A percentile compares a stretch with the other conserved stretches of the same genome.
phyloP scores from a whole-genome alignment of 2,888 invertebrate species.

The Volucella inanis region DNA sequence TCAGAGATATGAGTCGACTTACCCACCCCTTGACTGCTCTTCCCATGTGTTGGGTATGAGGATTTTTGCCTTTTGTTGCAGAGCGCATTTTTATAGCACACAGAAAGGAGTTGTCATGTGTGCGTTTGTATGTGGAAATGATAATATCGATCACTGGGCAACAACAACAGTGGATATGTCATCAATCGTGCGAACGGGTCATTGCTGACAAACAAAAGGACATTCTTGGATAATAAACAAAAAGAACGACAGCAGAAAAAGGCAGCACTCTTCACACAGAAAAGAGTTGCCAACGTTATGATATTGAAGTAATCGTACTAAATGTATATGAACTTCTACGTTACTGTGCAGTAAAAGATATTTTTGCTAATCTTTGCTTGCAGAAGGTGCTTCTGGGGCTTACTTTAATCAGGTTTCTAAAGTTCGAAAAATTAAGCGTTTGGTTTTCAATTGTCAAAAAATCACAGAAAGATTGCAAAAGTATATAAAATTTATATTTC shows the following conservation, averaged over 20 bases:
- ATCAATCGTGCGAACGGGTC: constrained; percentile 72
- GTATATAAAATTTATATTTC: no score
- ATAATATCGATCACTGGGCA: constrained; percentile 68
- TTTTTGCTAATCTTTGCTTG: no score
- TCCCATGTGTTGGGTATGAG: constrained; percentile 34
- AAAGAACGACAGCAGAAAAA: constrained; percentile 30
- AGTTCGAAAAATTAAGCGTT: no score
- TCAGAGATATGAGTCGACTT: constrained; percentile 40
- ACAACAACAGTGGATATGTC: constrained; percentile 59
- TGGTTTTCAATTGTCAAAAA: no score
- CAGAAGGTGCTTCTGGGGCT: no score
- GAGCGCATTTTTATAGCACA: constrained; percentile 49
- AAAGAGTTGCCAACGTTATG: no score
- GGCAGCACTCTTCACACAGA: background rate
- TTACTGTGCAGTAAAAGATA: no score
- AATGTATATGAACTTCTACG: no score
- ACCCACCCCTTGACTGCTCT: constrained; percentile 2
- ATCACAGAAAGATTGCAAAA: no score
- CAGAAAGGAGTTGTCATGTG: background rate
- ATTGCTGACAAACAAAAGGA: constrained; percentile 73
- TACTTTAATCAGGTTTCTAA: no score
- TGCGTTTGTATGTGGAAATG: constrained; percentile 38
- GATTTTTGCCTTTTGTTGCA: constrained; percentile 71
- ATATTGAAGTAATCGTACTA: no score
- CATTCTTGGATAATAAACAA: constrained; percentile 72